These are phyloP conservation scores for Heterodera filipjevi DNA, from an alignment of 2,888 invertebrate species.

Conservation along the genomic window DNA sequence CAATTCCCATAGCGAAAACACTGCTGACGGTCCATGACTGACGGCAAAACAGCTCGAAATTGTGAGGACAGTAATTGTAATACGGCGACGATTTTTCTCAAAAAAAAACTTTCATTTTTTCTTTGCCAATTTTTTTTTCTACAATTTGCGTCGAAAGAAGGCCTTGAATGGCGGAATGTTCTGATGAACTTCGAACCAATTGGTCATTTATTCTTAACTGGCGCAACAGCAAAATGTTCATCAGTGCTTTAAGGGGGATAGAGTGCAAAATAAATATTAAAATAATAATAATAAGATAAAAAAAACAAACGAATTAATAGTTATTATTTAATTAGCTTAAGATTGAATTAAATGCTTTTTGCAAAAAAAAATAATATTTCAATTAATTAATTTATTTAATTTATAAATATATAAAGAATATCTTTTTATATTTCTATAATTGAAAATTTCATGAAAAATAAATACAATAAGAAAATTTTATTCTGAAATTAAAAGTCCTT, in stretches of 20 bases:
- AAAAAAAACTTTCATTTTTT: neutral
- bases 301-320: too few species aligned
- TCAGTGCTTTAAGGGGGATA: constrained; percentile 29
- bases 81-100: constrained; percentile 47
- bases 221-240: constrained; percentile 57
- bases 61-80: constrained; percentile 59
- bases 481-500: too few species aligned
- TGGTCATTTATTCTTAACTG: constrained; percentile 49
- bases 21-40: constrained; percentile 63
- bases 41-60: constrained; percentile 61
- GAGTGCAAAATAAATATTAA: too few species aligned
- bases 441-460: too few species aligned
- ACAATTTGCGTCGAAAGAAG: constrained; percentile 38
- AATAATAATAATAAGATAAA: too few species aligned
- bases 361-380: neutral
- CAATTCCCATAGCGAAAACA: constrained; percentile 60
- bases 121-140: too few species aligned
- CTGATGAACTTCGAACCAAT: constrained; percentile 36
- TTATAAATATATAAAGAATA: too few species aligned
- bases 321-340: too few species aligned
- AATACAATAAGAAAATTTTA: too few species aligned
- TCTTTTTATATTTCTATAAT: too few species aligned
- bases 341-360: too few species aligned
- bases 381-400: too few species aligned
- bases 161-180: constrained; percentile 39